Conservation (phyloP, 2,113 vertebrate species). For the Rhinogobius similis region DNA sequence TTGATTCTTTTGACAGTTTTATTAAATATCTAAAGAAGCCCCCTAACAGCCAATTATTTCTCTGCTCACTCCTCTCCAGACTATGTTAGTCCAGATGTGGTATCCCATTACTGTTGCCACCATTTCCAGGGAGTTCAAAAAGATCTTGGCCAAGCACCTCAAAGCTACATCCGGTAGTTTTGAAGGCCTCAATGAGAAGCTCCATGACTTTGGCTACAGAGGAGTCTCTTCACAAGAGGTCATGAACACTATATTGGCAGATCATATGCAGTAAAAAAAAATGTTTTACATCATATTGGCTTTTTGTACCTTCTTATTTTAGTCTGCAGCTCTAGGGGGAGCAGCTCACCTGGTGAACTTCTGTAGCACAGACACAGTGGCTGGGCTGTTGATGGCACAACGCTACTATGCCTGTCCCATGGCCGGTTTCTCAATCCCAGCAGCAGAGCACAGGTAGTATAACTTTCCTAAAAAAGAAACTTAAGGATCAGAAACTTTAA, state of each 20-base stretch:
- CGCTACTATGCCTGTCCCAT: constrained; percentile 76
- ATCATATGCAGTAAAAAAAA: neutral
- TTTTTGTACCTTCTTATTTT: neutral
- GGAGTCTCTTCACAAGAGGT: constrained; percentile 82
- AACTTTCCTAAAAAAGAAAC: neutral
- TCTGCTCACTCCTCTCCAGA: constrained; percentile 45
- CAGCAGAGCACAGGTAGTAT: constrained; percentile 80
- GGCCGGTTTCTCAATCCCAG: constrained; percentile 81
- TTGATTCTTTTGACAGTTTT: no score
- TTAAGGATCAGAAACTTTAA: no score
- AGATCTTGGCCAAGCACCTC: constrained; percentile 78
- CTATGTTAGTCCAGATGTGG: constrained; percentile 82
- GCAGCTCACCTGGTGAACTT: constrained; percentile 81
- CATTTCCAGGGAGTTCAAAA: constrained; percentile 79
- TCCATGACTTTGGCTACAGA: constrained; percentile 81
- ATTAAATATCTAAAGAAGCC: neutral
- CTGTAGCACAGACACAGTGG: constrained; percentile 78
- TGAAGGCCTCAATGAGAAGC: constrained; percentile 74
- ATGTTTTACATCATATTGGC: neutral
- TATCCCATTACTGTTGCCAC: constrained; percentile 82
- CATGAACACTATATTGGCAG: neutral
- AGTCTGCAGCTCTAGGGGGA: constrained; percentile 79
- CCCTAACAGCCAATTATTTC: neutral
- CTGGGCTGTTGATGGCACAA: constrained; percentile 77
- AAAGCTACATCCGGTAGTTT: constrained; percentile 75